Base-by-base conservation (phyloP, 2,113 vertebrate genomes). In the Elaphurus davidianus region DNA sequence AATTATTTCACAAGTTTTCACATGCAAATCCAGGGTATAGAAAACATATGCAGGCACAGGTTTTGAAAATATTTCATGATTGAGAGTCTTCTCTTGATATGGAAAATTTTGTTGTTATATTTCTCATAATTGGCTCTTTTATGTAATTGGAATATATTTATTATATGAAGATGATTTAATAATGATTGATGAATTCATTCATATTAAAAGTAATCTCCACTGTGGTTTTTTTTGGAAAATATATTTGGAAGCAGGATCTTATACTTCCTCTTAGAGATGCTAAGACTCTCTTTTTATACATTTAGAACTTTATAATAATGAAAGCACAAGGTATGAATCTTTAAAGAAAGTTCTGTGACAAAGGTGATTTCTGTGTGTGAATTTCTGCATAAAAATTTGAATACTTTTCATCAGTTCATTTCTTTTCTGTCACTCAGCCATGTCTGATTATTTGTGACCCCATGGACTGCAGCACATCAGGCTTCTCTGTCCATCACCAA, bases 361-460 rank as follows among this genome's bases (percentile, higher is more conserved):
- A 10, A 40, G 6, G 5, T 40, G 47, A 36, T 62, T 40, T 47
- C 2, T 79, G 47, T 57, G 27, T 78, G 6, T 57, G 28, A 60
- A 23, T 64, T 64, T 84, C 14, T n/a, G 1, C 84, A 47, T 40
- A 27, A 45, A 25, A 23, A 15, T 11, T 47, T 47, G 62, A 57
- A 40, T 52, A 52, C 5, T 23, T 54, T 45, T 67, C 19, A 71
- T 12, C 10, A 40, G 5, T 71, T 71, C n/a, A 71, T 19, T 71
- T 71, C 1, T 71, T 71, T 71, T 21, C 47, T 40, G 19, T 40
- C 67, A 40, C 19, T 23, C 19, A 71, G 19, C 17, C 9, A 71
- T 21, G 2, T 21, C n/a, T 0, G 0, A 36, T 12, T 71, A 36
- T 71, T 40, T 36, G 9, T 0, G 0, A 71, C n/a, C 19, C n/a